These are phyloP conservation scores for Barbus barbus DNA, from an alignment of 2,113 vertebrate species.

Conservation along the genomic window DNA sequence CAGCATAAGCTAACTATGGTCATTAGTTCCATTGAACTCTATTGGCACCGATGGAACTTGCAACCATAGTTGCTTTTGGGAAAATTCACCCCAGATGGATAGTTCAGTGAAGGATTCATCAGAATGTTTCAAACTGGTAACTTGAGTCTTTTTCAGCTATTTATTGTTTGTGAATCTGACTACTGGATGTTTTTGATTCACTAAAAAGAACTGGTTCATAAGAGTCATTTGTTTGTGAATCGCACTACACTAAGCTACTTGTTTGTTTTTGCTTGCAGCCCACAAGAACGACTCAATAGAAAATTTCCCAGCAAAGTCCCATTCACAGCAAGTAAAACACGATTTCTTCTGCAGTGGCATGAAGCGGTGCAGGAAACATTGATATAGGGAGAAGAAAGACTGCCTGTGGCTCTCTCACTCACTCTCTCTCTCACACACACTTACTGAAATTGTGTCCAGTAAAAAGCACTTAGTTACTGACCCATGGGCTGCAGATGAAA, in stretches of 20 bases:
- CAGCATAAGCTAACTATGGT: too few relatives aligned
- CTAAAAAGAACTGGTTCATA: background rate
- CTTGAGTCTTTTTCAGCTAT: background rate
- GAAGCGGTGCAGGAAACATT: background rate
- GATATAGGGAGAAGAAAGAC: slow-evolving; percentile 34
- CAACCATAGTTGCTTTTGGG: too few relatives aligned
- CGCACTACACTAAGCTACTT: background rate
- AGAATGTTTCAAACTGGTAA: background rate
- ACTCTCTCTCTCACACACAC: background rate
- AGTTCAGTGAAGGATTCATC: background rate
- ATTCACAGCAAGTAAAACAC: background rate
- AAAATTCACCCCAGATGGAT: too few relatives aligned
- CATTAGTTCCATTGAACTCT: too few relatives aligned
- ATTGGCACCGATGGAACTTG: too few relatives aligned
- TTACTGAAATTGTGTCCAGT: background rate
- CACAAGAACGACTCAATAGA: background rate
- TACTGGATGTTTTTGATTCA: background rate
- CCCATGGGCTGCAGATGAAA: slow-evolving; percentile 16
- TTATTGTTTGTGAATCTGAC: background rate
- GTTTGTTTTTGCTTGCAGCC: too few relatives aligned
- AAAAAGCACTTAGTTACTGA: slow-evolving; percentile 35
- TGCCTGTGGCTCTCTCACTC: background rate
- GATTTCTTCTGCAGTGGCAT: background rate
- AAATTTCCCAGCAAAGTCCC: too few relatives aligned
- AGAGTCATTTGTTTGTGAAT: background rate